phyloP scores from a whole-genome alignment of 2,797 vertebrate species.

The Hapalemur alaotrensis region DNA sequence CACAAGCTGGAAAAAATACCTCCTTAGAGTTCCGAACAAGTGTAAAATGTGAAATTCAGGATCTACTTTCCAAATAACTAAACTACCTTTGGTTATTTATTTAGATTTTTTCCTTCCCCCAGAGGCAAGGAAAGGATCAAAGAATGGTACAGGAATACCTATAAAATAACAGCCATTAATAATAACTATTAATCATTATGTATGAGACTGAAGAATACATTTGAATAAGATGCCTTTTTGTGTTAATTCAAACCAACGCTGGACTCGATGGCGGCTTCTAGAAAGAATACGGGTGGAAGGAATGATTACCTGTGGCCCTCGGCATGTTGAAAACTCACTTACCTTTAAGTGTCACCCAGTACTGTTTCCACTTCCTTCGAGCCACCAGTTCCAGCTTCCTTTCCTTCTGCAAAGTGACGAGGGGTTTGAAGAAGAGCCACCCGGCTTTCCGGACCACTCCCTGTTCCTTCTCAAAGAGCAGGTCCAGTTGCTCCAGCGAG shows the following conservation, averaged over 20 bases:
- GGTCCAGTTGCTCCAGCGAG: constrained; percentile 93
- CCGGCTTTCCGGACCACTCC: constrained; percentile 95
- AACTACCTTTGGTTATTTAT: background rate
- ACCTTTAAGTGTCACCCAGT: constrained; percentile 97
- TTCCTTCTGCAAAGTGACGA: constrained; percentile 94
- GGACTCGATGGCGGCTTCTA: background rate
- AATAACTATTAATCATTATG: background rate
- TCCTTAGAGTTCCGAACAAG: background rate
- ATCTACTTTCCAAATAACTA: background rate
- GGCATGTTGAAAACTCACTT: fast-evolving
- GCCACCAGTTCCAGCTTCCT: constrained; percentile 94
- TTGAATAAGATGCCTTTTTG: background rate
- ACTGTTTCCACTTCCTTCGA: constrained; percentile 95
- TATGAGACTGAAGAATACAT: background rate
- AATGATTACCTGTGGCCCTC: fast-evolving
- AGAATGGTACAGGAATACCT: background rate
- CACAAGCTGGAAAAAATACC: background rate
- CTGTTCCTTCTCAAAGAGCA: constrained; percentile 95
- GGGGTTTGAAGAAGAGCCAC: constrained; percentile 96
- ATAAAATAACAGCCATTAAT: background rate
- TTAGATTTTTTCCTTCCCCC: background rate
- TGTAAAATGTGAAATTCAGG: background rate
- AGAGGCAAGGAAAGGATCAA: background rate
- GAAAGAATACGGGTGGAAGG: fast-evolving
- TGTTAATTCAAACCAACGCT: fast-evolving